Conservation (phyloP, 92 coral and sea anemone species). For the Anthopleura xanthogrammica region DNA sequence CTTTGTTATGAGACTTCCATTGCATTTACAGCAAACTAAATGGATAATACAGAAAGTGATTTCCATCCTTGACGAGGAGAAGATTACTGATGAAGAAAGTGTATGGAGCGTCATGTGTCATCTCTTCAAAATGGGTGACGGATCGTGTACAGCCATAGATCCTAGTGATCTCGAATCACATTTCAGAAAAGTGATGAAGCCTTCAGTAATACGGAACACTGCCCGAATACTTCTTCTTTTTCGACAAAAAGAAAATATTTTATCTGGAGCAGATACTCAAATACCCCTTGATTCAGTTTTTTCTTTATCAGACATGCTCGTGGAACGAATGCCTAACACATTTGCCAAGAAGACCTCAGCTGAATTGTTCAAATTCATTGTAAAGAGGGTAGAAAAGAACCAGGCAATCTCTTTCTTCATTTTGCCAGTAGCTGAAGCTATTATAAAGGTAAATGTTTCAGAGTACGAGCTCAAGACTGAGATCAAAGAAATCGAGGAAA, state of each 20-base stretch:
- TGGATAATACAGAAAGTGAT: background rate
- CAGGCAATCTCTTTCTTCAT: background rate
- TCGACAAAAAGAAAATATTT: background rate
- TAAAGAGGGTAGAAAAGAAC: background rate
- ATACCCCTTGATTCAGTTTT: background rate
- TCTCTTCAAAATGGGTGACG: background rate
- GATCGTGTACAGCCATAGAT: background rate
- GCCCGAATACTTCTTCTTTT: background rate
- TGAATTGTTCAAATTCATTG: background rate
- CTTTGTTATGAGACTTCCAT: background rate
- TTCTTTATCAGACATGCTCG: constrained; percentile 1
- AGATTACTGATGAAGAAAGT: background rate
- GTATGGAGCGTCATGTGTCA: background rate
- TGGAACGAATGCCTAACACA: background rate
- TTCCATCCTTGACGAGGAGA: background rate
- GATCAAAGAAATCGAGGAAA: background rate
- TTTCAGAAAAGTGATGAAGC: background rate
- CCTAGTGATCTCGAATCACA: constrained; percentile 1
- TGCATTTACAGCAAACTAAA: background rate
- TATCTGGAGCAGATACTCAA: background rate
- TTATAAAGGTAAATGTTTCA: background rate
- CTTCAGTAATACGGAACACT: background rate
- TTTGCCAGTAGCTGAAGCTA: constrained; percentile 1
- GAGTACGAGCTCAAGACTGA: constrained; percentile 12
- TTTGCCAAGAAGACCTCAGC: constrained; percentile 16